phyloP scores from a whole-genome alignment of 1,140 invertebrate species.

The Drosophila virilis region DNA sequence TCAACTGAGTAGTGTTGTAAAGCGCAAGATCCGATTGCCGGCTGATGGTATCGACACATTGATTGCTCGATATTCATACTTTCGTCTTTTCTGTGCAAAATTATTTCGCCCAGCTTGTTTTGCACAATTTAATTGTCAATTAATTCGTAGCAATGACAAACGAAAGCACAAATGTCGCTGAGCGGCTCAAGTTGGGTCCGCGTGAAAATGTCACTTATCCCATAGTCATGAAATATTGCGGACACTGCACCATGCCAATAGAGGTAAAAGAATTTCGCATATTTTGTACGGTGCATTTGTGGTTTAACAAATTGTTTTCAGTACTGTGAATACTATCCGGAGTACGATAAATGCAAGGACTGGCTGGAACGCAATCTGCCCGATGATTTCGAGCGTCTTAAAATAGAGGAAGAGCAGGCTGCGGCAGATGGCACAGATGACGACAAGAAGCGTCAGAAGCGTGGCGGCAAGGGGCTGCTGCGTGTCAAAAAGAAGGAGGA shows the following conservation, averaged over 20 bases:
- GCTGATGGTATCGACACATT: slow-evolving; percentile 4
- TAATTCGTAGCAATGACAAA: slow-evolving; percentile 58
- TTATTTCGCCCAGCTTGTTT: slow-evolving; percentile 13
- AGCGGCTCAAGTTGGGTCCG: slow-evolving; percentile 74
- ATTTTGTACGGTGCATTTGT: slow-evolving; percentile 3
- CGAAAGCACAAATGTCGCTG: slow-evolving; percentile 61
- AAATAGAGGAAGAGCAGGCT: slow-evolving; percentile 86
- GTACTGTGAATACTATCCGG: slow-evolving; percentile 99
- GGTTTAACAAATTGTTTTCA: slow-evolving; percentile 73
- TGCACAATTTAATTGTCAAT: slow-evolving; percentile 17
- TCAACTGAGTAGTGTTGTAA: slow-evolving; percentile 2
- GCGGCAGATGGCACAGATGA: slow-evolving; percentile 89
- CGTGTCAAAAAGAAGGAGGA: slow-evolving; percentile 95
- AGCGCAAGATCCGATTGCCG: slow-evolving; percentile 4
- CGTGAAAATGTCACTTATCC: slow-evolving; percentile 89
- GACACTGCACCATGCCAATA: slow-evolving; percentile 96
- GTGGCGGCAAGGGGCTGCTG: slow-evolving; percentile 94
- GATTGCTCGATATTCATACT: slow-evolving; percentile 23
- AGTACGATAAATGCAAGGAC: slow-evolving; percentile 98
- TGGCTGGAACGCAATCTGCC: slow-evolving; percentile 98
- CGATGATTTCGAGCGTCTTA: slow-evolving; percentile 94
- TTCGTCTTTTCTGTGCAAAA: slow-evolving; percentile 9
- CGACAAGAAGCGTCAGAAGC: slow-evolving; percentile 95
- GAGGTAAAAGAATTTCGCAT: slow-evolving; percentile 85
- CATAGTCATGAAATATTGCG: slow-evolving; percentile 95